A percentile compares a stretch with the other conserved stretches of the same genome.
Evolutionary conservation across 2,797 vertebrate species (phyloP).

Genomic region (Ctenochaetus hawaiiensis): DNA sequence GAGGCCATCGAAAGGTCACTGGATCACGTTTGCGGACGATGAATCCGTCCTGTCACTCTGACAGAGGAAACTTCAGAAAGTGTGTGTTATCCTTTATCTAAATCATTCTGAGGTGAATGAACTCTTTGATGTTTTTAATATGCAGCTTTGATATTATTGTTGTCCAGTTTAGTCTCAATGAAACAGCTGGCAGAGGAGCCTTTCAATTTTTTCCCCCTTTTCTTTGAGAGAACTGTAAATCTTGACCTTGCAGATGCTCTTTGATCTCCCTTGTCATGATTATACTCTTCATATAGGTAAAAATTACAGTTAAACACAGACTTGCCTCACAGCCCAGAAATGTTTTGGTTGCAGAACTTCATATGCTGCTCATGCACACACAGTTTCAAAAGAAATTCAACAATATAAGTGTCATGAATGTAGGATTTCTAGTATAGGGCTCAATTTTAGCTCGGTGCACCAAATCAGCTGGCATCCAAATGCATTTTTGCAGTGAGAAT

Average conservation of each 20-base stretch:
- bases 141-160: constrained; percentile 29
- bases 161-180: constrained; percentile 4
- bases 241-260: constrained; percentile 13
- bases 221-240: constrained; percentile 19
- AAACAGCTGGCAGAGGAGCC: background rate
- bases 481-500: too few species aligned
- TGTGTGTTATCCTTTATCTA: constrained; percentile 28
- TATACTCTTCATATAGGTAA: constrained; percentile 14
- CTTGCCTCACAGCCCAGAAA: background rate
- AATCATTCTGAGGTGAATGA: constrained; percentile 12
- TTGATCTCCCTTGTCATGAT: constrained; percentile 15
- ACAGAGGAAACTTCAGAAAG: constrained; percentile 32
- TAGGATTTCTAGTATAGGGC: background rate
- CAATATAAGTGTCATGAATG: too few species aligned
- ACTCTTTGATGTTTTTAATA: constrained; percentile 27
- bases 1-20: constrained; percentile 60
- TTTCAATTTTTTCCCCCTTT: constrained; percentile 7
- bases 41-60: constrained; percentile 41
- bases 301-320: constrained; percentile 15
- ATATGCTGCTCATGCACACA: background rate
- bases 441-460: too few species aligned
- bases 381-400: too few species aligned
- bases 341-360: background rate
- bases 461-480: too few species aligned
- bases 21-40: constrained; percentile 41